phyloP scores from a whole-genome alignment of 2,113 vertebrate species.

The Pyxicephalus adspersus region DNA sequence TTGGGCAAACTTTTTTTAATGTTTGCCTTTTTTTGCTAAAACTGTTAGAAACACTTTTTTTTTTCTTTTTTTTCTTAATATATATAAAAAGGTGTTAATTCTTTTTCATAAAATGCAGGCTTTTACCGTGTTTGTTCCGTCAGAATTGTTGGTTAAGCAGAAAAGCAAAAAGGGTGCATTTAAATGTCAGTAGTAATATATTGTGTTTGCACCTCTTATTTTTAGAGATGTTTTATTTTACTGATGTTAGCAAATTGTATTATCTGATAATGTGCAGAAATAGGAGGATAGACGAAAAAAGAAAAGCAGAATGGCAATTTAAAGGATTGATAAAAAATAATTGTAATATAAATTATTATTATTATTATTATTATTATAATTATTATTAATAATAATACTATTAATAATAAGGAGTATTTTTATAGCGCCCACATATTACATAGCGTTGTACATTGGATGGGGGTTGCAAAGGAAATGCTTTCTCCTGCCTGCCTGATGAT shows the following conservation, averaged over 20 bases:
- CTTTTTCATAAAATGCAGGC: not conserved
- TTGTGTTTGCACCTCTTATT: not conserved
- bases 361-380: too few species aligned
- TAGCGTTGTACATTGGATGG: too few species aligned
- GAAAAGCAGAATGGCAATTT: not conserved
- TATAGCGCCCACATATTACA: too few species aligned
- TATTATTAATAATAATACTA: too few species aligned
- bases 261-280: not conserved
- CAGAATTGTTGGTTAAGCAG: constrained; percentile 8
- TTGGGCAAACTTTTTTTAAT: constrained; percentile 6
- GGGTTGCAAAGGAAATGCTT: too few species aligned
- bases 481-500: too few species aligned
- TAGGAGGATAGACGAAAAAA: too few species aligned
- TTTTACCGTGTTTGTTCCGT: not conserved
- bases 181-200: constrained; percentile 25
- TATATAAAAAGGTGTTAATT: not conserved
- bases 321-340: not conserved
- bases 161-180: not conserved
- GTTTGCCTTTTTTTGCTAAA: constrained; percentile 16
- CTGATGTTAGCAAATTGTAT: not conserved
- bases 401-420: too few species aligned
- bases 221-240: not conserved
- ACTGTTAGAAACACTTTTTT: not conserved
- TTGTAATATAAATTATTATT: not conserved
- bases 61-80: too few species aligned